Evolutionary conservation across 2,113 vertebrate genomes (phyloP).

Genomic region (Lampris incognitus): DNA sequence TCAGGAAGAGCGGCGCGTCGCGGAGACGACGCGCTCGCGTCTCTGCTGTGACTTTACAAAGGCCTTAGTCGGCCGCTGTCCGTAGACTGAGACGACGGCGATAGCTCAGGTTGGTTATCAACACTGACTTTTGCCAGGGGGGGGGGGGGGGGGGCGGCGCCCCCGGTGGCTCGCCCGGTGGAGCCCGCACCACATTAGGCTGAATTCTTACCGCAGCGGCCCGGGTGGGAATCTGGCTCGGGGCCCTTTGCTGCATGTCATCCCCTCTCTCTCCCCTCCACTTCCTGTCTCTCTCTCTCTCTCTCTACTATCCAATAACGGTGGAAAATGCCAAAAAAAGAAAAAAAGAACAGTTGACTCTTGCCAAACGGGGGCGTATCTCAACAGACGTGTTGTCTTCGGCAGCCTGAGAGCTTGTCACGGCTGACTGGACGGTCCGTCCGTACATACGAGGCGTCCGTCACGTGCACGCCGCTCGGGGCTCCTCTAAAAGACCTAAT

Average conservation of each 20-base stretch:
- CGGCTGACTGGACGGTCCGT: constrained; percentile 16
- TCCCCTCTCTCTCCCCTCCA: no score
- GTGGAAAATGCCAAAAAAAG: no score
- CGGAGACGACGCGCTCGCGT: neutral
- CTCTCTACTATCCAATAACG: no score
- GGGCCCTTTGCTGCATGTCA: no score
- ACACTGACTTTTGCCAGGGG: constrained; percentile 13
- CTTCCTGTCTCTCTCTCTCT: no score
- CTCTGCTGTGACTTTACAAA: neutral
- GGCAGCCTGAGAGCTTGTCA: constrained; percentile 57
- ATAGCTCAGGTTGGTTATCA: constrained; percentile 7
- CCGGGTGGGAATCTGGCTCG: no score
- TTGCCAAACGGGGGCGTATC: neutral
- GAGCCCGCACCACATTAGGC: no score
- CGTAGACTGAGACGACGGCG: constrained; percentile 4
- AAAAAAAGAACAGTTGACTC: no score
- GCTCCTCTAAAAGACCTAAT: constrained; percentile 69
- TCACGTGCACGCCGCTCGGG: constrained; percentile 69
- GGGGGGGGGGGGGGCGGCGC: no score
- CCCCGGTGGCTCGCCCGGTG: no score
- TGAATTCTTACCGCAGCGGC: no score
- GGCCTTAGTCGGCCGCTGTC: neutral
- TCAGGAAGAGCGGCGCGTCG: no score
- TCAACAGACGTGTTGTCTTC: constrained; percentile 20
- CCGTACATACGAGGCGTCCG: constrained; percentile 76